Conservation (phyloP, 2,797 vertebrate genomes). For the Florisuga fusca region DNA sequence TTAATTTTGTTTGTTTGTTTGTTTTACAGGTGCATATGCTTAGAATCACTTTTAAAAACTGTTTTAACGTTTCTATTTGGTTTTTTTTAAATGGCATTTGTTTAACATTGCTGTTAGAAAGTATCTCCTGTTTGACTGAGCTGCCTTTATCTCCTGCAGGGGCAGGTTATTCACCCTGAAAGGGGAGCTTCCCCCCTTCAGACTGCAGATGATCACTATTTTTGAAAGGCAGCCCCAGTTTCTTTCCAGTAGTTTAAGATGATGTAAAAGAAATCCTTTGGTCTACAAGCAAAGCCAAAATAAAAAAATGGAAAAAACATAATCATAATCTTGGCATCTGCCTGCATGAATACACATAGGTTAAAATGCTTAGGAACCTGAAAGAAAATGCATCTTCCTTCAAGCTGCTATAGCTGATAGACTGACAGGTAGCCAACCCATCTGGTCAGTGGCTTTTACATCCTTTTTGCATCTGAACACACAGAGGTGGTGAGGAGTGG, state of each 20-base stretch:
- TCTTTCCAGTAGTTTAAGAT: background rate
- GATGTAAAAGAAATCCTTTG: background rate
- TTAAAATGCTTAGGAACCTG: background rate
- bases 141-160: too few species aligned
- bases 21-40: too few species aligned
- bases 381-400: background rate
- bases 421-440: background rate
- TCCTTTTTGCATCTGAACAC: background rate
- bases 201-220: background rate
- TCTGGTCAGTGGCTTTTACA: too few species aligned
- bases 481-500: background rate
- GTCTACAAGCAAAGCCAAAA: background rate
- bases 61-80: too few species aligned
- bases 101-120: too few species aligned
- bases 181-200: fast-evolving
- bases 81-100: too few species aligned
- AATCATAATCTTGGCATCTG: background rate
- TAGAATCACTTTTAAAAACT: too few species aligned
- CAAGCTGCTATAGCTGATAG: background rate
- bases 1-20: too few species aligned
- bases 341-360: fast-evolving
- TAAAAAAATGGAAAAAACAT: background rate
- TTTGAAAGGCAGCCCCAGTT: background rate
- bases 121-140: too few species aligned
- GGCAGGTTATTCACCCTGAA: background rate